Conservation (phyloP, 1,140 invertebrate species). For the Heliconius eleuchia region DNA sequence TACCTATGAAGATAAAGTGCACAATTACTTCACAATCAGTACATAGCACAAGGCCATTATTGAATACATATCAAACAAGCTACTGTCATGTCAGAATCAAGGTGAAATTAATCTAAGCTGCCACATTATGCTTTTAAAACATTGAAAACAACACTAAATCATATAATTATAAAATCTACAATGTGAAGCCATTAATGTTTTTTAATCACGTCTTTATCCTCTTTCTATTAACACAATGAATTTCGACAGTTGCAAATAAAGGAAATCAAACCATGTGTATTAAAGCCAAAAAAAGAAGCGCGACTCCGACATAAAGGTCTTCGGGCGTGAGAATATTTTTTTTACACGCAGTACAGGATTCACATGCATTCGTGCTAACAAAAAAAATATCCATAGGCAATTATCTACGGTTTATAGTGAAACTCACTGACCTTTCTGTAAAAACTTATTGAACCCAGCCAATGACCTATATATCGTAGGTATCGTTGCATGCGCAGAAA, state of each 20-base stretch:
- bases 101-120: constrained; percentile 65
- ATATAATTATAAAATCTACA: background rate
- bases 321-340: constrained; percentile 65
- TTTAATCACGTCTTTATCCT: background rate
- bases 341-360: constrained; percentile 62
- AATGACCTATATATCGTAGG: constrained; percentile 54
- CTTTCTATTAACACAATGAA: constrained; percentile 19
- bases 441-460: constrained; percentile 43
- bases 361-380: constrained; percentile 61
- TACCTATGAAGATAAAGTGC: constrained; percentile 33
- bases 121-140: constrained; percentile 6
- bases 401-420: constrained; percentile 57
- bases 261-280: constrained; percentile 64
- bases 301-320: constrained; percentile 59
- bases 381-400: constrained; percentile 56
- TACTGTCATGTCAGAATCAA: constrained; percentile 66
- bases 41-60: constrained; percentile 51
- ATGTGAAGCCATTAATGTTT: background rate
- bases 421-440: constrained; percentile 60
- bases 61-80: constrained; percentile 49
- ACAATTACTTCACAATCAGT: constrained; percentile 45
- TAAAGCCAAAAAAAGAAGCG: constrained; percentile 51
- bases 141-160: background rate
- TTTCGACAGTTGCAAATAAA: constrained; percentile 53
- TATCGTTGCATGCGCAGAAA: constrained; percentile 64